Base-by-base conservation (phyloP, 2,888 invertebrate species). In the Apotomis capreana region DNA sequence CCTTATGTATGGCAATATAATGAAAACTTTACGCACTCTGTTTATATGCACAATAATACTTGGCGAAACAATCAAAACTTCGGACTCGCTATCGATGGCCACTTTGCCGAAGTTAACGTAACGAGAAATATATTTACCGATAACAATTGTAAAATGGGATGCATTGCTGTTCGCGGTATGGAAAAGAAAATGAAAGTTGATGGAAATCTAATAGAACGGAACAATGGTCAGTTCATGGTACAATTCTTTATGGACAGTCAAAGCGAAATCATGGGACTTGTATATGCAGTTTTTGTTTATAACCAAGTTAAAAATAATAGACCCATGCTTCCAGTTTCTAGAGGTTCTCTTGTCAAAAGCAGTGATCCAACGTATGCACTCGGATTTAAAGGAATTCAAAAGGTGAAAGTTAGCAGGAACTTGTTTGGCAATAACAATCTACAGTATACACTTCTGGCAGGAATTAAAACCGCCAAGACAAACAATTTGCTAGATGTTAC, bases 1-100 rank as follows among this genome's bases (percentile, higher is more conserved):
- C 99, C 99, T 0, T 98, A 98, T 79, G 98, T 99, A 0, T 98
- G 98, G 98, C 96, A 98, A 80, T 98, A 98, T 83, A 97, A 98
- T 83, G 98, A 98, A 88, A 98, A 98, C 84, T 97, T 97, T 80
- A 98, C 98, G 0, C 99, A 99, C 90, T 97, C 97, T 0, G 95
- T 99, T 12, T 96, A 95, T 80, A 95, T 99, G 84, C 95, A 96
- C 58, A 98, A 98, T 83, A 97, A 97, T 77, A 96, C 97, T 0
- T 98, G 99, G 95, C 94, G 96, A 12, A 95, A 96, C 79, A 99
- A 99, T 88, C 94, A 95, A 40, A 95, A 97, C 74, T 99, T 99
- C 86, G 96, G 95, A 46, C 94, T 98, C 59, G 93, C 95, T 0
- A 94, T 99, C n/a, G 97, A 96, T 77, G 99, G 99, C 0, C 99